Percentiles rank a stretch among this genome's conserved stretches.
phyloP scores from a whole-genome alignment of 1,140 invertebrate genomes.

The Neotoxoptera formosana region DNA sequence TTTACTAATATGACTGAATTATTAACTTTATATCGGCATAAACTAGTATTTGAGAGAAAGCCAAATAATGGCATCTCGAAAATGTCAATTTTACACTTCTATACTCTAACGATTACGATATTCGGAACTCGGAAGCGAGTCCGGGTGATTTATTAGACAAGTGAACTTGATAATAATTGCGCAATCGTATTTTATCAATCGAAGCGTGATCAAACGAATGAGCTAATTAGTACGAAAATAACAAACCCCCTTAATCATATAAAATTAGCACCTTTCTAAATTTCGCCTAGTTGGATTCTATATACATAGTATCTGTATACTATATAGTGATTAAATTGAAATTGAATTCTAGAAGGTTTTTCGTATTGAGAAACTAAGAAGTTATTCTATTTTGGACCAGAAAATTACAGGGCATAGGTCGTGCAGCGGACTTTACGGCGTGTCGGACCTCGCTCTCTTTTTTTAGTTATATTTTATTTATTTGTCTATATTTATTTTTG shows the following conservation, averaged over 20 bases:
- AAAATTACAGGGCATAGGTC: constrained; percentile 52
- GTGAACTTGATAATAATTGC: constrained; percentile 33
- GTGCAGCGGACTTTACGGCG: constrained; percentile 25
- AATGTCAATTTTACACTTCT: constrained; percentile 55
- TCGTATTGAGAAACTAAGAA: constrained; percentile 46
- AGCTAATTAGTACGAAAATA: not conserved
- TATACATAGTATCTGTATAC: not conserved
- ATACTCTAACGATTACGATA: not conserved
- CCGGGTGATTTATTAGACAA: constrained; percentile 25
- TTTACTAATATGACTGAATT: constrained; percentile 7
- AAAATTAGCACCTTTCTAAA: constrained; percentile 52
- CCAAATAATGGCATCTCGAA: not conserved
- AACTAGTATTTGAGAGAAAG: constrained; percentile 48
- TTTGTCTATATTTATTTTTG: not conserved
- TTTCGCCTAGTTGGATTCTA: not conserved
- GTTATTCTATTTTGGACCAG: constrained; percentile 24
- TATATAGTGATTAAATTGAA: constrained; percentile 17
- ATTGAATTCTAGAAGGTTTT: constrained; percentile 30
- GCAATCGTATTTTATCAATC: constrained; percentile 17
- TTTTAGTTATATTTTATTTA: constrained; percentile 32
- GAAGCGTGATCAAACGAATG: constrained; percentile 36
- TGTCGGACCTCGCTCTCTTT: constrained; percentile 57
- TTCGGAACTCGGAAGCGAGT: constrained; percentile 41
- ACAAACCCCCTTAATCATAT: constrained; percentile 23
- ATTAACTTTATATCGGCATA: not conserved